These are phyloP conservation scores for Heliconius hortense DNA, from an alignment of 2,888 invertebrate species.

Conservation along the genomic window DNA sequence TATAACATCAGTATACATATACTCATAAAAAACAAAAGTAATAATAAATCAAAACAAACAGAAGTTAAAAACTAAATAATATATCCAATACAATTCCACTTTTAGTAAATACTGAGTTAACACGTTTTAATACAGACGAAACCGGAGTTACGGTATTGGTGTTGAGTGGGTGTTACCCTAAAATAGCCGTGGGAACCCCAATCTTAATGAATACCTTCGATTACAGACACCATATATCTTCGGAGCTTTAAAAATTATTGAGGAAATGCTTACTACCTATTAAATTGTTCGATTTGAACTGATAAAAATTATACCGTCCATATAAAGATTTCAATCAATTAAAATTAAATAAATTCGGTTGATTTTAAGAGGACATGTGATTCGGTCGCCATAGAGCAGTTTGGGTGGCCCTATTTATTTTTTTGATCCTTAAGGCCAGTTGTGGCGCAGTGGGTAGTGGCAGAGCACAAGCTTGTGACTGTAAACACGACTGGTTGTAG, in stretches of 20 bases:
- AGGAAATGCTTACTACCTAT: constrained; percentile 21
- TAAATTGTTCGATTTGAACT: constrained; percentile 7
- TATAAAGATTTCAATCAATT: constrained; percentile 16
- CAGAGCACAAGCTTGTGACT: too few relatives aligned
- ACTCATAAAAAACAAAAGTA: too few relatives aligned
- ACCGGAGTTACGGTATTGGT: constrained; percentile 27
- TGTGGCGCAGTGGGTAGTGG: too few relatives aligned
- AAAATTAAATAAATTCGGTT: constrained; percentile 10
- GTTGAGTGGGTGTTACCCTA: constrained; percentile 49
- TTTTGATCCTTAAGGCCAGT: too few relatives aligned
- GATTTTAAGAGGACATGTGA: neutral
- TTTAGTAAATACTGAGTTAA: constrained; percentile 30
- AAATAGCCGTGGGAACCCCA: constrained; percentile 44
- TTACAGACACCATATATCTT: constrained; percentile 11
- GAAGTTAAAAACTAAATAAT: neutral
- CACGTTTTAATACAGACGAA: constrained; percentile 21
- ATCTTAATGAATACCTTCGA: constrained; percentile 26
- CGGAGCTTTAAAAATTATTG: constrained; percentile 6
- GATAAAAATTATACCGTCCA: constrained; percentile 1
- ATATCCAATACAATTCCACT: neutral
- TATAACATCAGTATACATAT: too few relatives aligned
- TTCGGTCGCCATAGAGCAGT: neutral
- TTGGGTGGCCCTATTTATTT: neutral
- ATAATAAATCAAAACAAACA: neutral
- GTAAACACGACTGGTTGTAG: too few relatives aligned